These are phyloP conservation scores for Teleogryllus occipitalis DNA, from an alignment of 1,140 invertebrate genomes.

Conservation along the genomic window DNA sequence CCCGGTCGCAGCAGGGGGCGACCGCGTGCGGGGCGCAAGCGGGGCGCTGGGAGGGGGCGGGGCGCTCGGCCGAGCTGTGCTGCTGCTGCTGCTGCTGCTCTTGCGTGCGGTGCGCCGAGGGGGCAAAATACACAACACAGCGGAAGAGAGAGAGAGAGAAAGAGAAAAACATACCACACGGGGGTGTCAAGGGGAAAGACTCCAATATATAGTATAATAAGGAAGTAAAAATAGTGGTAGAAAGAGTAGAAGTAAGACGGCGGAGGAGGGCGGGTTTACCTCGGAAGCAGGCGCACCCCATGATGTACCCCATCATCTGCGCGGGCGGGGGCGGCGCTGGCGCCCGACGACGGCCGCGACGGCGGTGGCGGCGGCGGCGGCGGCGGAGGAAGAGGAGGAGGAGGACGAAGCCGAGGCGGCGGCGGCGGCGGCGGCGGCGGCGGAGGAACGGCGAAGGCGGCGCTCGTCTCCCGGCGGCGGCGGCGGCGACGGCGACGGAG, in stretches of 20 bases:
- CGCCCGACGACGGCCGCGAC: slow-evolving; percentile 73
- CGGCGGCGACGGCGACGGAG: no score
- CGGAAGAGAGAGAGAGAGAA: neutral
- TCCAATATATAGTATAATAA: neutral
- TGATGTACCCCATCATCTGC: slow-evolving; percentile 80
- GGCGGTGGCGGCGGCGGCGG: no score
- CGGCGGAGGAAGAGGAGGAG: no score
- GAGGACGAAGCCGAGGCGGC: no score
- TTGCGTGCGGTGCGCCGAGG: neutral
- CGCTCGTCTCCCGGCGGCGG: no score
- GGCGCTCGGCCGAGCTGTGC: no score
- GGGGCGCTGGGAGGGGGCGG: no score
- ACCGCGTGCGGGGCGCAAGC: no score
- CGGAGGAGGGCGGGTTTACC: slow-evolving; percentile 48
- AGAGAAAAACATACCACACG: neutral
- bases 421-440: slow-evolving; percentile 69
- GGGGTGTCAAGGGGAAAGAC: neutral
- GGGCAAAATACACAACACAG: neutral
- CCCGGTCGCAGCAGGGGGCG: no score
- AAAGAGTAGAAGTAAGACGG: neutral
- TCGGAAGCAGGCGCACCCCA: slow-evolving; percentile 82
- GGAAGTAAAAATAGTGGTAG: neutral
- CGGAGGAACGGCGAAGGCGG: slow-evolving; percentile 82
- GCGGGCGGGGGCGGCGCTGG: slow-evolving; percentile 71
- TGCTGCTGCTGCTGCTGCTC: no score